A percentile compares a stretch with the other conserved stretches of the same genome.
These are phyloP conservation scores for Hippolais icterina DNA, from an alignment of 2,113 vertebrate species.

Conservation along the genomic window DNA sequence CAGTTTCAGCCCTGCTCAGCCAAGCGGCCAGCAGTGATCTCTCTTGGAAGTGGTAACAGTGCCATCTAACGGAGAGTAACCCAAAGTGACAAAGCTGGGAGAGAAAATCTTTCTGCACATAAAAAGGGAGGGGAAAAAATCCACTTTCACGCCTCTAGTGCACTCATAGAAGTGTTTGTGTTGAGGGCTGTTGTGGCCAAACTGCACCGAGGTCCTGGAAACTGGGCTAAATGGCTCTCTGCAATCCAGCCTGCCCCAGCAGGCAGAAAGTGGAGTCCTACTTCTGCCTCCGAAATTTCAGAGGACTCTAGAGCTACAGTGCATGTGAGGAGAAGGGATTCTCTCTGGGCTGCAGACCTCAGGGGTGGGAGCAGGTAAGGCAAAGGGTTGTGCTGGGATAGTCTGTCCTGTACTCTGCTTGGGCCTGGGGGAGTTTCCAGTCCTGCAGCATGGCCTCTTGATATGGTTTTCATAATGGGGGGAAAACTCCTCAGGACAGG, in stretches of 20 bases:
- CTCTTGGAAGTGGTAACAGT: slow-evolving; percentile 20
- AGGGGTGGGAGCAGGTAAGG: background rate
- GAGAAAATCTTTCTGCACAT: background rate
- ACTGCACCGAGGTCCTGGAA: background rate
- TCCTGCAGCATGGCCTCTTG: accelerated
- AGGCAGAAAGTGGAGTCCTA: background rate
- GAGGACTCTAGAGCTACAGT: background rate
- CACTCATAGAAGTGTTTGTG: background rate
- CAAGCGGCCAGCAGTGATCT: accelerated
- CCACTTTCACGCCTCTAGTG: background rate
- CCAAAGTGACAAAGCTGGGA: background rate
- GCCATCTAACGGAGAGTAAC: slow-evolving; percentile 68
- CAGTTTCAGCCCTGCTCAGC: background rate
- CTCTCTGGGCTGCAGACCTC: background rate
- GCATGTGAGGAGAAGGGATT: background rate
- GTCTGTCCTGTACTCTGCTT: background rate
- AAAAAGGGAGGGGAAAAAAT: background rate
- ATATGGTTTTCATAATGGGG: accelerated
- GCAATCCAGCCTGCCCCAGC: background rate
- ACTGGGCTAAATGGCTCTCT: background rate
- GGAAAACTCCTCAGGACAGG: background rate
- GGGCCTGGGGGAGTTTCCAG: background rate
- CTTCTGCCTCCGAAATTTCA: background rate
- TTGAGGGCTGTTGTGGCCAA: background rate
- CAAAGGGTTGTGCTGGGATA: background rate